phyloP scores from a whole-genome alignment of 2,797 vertebrate species.

The Coracias cyanogaster region DNA sequence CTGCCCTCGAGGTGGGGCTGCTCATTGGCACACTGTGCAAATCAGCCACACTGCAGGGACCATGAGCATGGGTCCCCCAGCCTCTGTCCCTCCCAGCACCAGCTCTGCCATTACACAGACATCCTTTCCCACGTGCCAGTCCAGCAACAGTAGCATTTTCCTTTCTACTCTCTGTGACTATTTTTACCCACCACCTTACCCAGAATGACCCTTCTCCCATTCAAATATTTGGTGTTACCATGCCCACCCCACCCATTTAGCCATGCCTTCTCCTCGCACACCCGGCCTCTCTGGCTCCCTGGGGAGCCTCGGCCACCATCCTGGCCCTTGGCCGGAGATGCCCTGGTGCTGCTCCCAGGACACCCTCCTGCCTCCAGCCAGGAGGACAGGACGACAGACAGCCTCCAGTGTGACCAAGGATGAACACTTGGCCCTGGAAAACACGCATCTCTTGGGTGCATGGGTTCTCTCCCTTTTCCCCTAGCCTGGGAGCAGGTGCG shows the following conservation, averaged over 20 bases:
- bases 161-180: background rate
- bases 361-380: background rate
- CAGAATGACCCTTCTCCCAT: background rate
- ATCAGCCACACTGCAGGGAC: background rate
- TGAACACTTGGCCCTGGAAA: background rate
- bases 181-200: constrained; percentile 16
- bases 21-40: accelerated
- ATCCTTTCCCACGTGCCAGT: background rate
- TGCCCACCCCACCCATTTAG: constrained; percentile 32
- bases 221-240: constrained; percentile 69
- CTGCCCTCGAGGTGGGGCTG: background rate
- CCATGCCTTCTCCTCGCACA: background rate
- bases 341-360: background rate
- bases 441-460: background rate
- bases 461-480: accelerated
- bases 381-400: accelerated
- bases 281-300: background rate
- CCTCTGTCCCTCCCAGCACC: background rate
- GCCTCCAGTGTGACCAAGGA: background rate
- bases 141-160: background rate
- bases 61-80: accelerated
- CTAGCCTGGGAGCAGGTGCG: accelerated
- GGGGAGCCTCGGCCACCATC: accelerated
- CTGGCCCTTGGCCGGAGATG: background rate
- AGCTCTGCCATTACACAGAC: background rate